Base-by-base conservation (phyloP, 2,113 vertebrate genomes). In the Gavia stellata region DNA sequence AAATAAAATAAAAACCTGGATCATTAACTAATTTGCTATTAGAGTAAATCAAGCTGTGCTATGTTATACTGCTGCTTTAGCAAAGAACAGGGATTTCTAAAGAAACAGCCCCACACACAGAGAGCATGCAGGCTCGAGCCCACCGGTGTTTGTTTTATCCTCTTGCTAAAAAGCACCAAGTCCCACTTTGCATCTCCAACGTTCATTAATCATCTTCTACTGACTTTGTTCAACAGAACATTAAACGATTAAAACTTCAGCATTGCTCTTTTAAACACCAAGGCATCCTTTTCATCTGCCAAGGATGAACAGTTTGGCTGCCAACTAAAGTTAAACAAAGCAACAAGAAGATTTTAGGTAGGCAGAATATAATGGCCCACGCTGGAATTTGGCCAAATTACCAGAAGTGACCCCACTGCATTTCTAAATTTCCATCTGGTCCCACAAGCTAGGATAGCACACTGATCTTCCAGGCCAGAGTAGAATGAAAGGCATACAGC, bases 41-140 rank as follows among this genome's bases (percentile, higher is more conserved):
- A 61, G 91, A 88, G 85, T 82, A 94, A 96, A 95, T 79, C 58
- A n/a, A 85, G 16, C 58, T 71, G 81, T 52, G 82, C 92, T 79
- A 72, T 44, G 52, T 92, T 67, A 44, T 34, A 73, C 56, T 29
- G 25, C 82, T 83, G 79, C 81, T 91, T 78, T 56, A 84, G 93
- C 86, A 71, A 56, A 90, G 63, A 96, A 73, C 14, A 1, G 10
- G 78, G 17, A 81, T 80, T 96, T 86, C 47, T 17, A 34, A 34
- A 31, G 50, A 70, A 96, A n/a, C 42, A 92, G 53, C 80, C 88
- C 71, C 88, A 23, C 45, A 5, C 26, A 68, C 74, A 65, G 44
- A 58, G 61, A 93, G 53, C 44, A 49, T 7, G 55, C 94, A 28
- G 40, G 6, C 68, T 61, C 83, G 25, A 75, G 59, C 65, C 91